These are phyloP conservation scores for Thomomys bottae DNA, from an alignment of 2,113 vertebrate genomes.

Conservation along the genomic window DNA sequence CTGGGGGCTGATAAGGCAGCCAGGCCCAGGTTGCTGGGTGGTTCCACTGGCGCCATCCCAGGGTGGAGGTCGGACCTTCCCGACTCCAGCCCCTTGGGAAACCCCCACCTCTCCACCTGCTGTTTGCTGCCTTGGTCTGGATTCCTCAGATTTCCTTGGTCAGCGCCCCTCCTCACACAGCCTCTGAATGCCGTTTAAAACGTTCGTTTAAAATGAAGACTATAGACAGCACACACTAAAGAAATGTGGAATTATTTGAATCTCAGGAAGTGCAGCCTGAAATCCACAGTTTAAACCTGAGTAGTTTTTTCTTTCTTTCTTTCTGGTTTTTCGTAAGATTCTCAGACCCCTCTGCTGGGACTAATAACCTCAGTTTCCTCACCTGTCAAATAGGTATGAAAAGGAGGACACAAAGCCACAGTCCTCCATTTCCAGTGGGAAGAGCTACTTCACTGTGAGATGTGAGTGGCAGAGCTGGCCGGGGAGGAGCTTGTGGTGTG, in stretches of 20 bases:
- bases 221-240: background rate
- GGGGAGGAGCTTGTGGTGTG: no score
- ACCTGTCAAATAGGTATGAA: background rate
- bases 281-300: background rate
- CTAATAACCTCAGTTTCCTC: background rate
- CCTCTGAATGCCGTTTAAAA: background rate
- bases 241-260: constrained; percentile 49
- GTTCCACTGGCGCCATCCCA: background rate
- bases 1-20: background rate
- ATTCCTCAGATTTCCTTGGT: background rate
- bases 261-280: constrained; percentile 19
- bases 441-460: no score
- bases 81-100: no score
- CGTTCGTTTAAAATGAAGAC: constrained; percentile 34
- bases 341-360: background rate
- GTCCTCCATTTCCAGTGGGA: no score
- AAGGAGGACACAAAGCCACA: no score
- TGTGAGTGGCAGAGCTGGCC: no score
- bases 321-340: background rate
- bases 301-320: background rate
- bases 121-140: background rate
- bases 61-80: background rate
- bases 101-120: background rate
- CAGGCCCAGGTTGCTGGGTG: background rate
- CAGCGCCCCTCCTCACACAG: no score